A percentile compares a stretch with the other conserved stretches of the same genome.
These are phyloP conservation scores for Stylophora pistillata DNA, from an alignment of 64 coral and sea anemone genomes.

Conservation along the genomic window DNA sequence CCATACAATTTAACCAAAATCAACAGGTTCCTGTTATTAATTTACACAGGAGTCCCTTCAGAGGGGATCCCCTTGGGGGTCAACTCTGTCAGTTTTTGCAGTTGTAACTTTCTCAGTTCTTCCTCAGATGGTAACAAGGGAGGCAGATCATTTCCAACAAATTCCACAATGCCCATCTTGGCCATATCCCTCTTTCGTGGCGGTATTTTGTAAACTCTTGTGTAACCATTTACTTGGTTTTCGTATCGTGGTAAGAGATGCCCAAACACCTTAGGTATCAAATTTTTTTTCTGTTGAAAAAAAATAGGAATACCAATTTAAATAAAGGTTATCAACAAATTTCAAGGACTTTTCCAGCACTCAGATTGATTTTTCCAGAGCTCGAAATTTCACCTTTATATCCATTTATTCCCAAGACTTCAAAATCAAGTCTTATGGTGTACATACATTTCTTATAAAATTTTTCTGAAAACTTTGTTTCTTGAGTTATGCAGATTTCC, in stretches of 20 bases:
- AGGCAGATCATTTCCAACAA: slow-evolving; percentile 85
- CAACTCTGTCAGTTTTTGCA: slow-evolving; percentile 78
- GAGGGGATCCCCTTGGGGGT: slow-evolving; percentile 62
- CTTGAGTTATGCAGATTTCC: no score
- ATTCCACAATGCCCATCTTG: slow-evolving; percentile 96
- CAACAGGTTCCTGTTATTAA: no score
- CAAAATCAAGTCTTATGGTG: no score
- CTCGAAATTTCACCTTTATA: no score
- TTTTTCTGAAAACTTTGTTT: no score
- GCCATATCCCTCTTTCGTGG: slow-evolving; percentile 90
- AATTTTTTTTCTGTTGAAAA: slow-evolving; percentile 80
- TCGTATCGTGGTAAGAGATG: slow-evolving; percentile 77
- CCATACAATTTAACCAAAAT: neutral
- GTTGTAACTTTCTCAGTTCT: slow-evolving; percentile 75
- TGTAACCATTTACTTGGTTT: slow-evolving; percentile 74
- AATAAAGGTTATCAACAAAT: no score
- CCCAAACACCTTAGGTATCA: slow-evolving; percentile 96
- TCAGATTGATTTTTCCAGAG: no score
- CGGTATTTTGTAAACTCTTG: slow-evolving; percentile 89
- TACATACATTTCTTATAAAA: no score
- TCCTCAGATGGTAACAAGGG: slow-evolving; percentile 73
- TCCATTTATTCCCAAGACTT: no score
- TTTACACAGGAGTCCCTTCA: slow-evolving; percentile 77
- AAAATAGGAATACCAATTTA: neutral
- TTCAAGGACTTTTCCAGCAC: no score